Base-by-base conservation (phyloP, 2,113 vertebrate genomes). In the Paedocypris sp. region DNA sequence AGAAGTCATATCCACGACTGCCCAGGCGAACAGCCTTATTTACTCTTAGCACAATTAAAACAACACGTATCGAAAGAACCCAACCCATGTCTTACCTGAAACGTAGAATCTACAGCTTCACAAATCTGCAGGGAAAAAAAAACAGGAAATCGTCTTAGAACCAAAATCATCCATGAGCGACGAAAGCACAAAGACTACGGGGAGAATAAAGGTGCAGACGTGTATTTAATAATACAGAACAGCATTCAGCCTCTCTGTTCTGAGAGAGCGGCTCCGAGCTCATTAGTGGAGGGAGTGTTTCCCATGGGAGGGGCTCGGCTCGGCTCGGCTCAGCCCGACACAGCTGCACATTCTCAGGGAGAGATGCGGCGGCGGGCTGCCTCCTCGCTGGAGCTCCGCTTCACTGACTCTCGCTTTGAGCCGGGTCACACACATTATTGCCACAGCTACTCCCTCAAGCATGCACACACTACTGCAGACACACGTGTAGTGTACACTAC, bases 1-100 rank as follows among this genome's bases (percentile, higher is more conserved):
- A n/a, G n/a, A n/a, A n/a, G n/a, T n/a, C n/a, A n/a, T n/a, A n/a
- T n/a, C n/a, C n/a, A n/a, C n/a, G n/a, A n/a, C n/a, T n/a, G n/a
- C n/a, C n/a, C n/a, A n/a, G n/a, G n/a, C n/a, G n/a, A n/a, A n/a
- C n/a, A n/a, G n/a, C n/a, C n/a, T n/a, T n/a, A n/a, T n/a, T n/a
- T n/a, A n/a, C n/a, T n/a, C 1, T 20, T 3, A 49, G 13, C 16
- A 20, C 26, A 23, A 7, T 25, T 45, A 25, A 66, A 61, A 57
- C 28, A 35, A 20, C 3, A n/a, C 22, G 59, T 36, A 16, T 7
- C 22, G 22, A 31, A 28, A 7, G 2, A 36, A n/a, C 47, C 38
- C 60, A 1, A 16, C 11, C 49, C 20, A n/a, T n/a, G n/a, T 57
- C 83, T 80, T 84, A 85, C 84, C 84, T 82, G 76, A 54, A 62